Evolutionary conservation across 2,113 vertebrate species (phyloP).

Genomic region (Sander vitreus): DNA sequence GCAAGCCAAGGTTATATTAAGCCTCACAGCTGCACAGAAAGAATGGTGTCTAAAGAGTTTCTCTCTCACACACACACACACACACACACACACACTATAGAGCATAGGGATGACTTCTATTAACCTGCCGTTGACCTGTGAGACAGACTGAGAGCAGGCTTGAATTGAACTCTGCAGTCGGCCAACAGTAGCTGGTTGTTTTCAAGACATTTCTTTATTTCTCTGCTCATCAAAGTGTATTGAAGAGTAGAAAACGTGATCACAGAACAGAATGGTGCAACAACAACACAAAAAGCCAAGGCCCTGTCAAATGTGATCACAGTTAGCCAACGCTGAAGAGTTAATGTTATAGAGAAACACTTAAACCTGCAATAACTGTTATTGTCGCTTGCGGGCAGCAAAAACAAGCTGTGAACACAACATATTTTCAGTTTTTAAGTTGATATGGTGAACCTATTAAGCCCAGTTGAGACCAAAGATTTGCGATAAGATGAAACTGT

Average conservation of each 20-base stretch:
- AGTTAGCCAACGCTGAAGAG: no score
- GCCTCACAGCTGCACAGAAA: slow-evolving; percentile 6
- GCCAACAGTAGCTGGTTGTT: slow-evolving; percentile 11
- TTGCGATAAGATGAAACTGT: no score
- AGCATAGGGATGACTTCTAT: slow-evolving; percentile 44
- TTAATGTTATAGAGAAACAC: no score
- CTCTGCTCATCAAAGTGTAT: neutral
- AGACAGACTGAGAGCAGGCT: slow-evolving; percentile 23
- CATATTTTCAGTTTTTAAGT: no score
- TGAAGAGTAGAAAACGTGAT: neutral
- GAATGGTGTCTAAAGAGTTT: slow-evolving; percentile 25
- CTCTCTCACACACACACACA: neutral
- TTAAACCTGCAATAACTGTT: no score
- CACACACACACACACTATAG: neutral
- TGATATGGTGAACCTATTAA: no score
- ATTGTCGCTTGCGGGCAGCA: no score
- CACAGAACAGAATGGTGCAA: neutral
- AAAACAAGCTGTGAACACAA: no score
- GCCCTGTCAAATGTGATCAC: neutral
- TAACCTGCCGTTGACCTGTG: slow-evolving; percentile 62
- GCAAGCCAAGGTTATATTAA: slow-evolving; percentile 39
- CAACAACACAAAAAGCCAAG: neutral
- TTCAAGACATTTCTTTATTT: neutral
- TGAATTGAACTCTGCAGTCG: slow-evolving; percentile 22
- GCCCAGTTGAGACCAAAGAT: no score